Base-by-base conservation (phyloP, 2,113 vertebrate species). In the Amazona guildingii region DNA sequence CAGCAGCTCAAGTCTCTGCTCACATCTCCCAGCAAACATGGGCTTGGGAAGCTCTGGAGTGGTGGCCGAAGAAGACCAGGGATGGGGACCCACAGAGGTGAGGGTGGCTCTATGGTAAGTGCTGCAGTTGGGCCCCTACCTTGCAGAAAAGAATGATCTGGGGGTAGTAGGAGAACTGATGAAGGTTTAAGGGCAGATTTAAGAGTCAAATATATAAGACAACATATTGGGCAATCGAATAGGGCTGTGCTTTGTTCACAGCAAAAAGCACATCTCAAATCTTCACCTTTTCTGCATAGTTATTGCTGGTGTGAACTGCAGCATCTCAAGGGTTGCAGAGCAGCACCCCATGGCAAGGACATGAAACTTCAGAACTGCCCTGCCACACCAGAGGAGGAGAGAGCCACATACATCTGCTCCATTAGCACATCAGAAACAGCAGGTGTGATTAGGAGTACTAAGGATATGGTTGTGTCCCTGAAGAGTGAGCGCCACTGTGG, bases 1-100 rank as follows among this genome's bases (percentile, higher is more conserved):
- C 51, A 67, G 82, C 70, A 78, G 49, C 78, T 70, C 6, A 0
- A 35, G 55, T 17, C 25, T 81, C 74, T 74, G 69, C 78, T 89
- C 67, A 3, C 6, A 1, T 3, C 63, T 51, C 59, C 43, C 67
- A 11, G 62, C 1, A 13, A 35, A 37, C 1, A 3, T 3, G 4
- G 66, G 57, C 63, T 67, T 3, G 0, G 31, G 39, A n/a, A 73
- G 51, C 57, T 29, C 51, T 2, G 1, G 29, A 62, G 51, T 0
- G 0, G 43, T 24, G 55, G 68, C 25, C 72, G n/a, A 23, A 73
- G 49, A n/a, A n/a, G 5, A 13, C 20, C 33, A 23, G 7, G 23
- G 27, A 2, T 16, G 41, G 20, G 19, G 28, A 63, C 54, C 23
- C 5, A 3, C 31, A 12, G 55, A 18, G 62, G 19, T 25, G 72